These are phyloP conservation scores for Spongia lamella DNA, from an alignment of 37 sponge, comb jelly and placozoan species.

Conservation along the genomic window DNA sequence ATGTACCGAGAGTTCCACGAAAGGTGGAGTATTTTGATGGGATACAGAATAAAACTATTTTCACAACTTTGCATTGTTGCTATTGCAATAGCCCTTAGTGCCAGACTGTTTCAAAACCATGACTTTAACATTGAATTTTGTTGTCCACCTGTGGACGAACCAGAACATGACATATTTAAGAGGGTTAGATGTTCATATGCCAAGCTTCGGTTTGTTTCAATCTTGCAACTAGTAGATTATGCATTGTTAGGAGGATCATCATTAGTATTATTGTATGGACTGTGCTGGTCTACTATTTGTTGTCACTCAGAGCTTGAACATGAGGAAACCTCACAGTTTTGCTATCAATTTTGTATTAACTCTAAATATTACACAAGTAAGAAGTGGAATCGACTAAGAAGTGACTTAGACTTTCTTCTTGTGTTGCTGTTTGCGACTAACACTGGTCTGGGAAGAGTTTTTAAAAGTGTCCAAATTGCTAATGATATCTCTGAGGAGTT, in stretches of 20 bases:
- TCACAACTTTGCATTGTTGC: no score
- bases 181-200: neutral
- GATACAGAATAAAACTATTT: no score
- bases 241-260: no score
- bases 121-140: conserved; percentile 1
- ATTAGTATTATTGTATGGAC: no score
- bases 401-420: conserved; percentile 2
- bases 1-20: no score
- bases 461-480: conserved; percentile 6
- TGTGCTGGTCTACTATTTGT: no score
- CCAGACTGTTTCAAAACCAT: no score
- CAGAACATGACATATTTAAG: neutral
- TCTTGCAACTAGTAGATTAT: neutral
- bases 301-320: no score
- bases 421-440: conserved; percentile 3
- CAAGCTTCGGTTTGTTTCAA: no score
- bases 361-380: neutral
- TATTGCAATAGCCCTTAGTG: no score
- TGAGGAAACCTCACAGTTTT: conserved; percentile 1
- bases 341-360: neutral
- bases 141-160: neutral
- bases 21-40: no score
- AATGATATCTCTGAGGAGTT: neutral
- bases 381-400: neutral
- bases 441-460: conserved; percentile 3